These are phyloP conservation scores for Diloba caeruleocephala DNA, from an alignment of 2,888 invertebrate genomes.

Conservation along the genomic window DNA sequence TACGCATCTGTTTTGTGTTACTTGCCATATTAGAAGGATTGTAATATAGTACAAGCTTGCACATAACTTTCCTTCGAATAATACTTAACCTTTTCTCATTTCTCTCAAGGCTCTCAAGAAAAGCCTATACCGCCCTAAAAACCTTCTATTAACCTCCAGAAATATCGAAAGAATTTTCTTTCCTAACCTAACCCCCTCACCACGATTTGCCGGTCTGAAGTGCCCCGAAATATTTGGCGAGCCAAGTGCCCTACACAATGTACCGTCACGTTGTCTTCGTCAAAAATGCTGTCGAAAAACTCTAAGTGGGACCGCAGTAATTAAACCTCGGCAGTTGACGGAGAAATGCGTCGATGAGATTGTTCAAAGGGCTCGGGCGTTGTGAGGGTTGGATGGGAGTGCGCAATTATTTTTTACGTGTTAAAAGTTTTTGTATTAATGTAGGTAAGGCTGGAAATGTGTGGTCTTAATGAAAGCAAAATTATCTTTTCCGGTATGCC, in stretches of 20 bases:
- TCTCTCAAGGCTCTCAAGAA: constrained; percentile 36
- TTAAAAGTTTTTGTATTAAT: constrained; percentile 24
- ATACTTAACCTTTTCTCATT: constrained; percentile 36
- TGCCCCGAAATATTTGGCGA: constrained; percentile 55
- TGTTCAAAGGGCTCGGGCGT: constrained; percentile 38
- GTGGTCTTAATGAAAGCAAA: constrained; percentile 10
- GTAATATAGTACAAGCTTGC: too few species aligned
- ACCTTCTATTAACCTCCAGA: constrained; percentile 48
- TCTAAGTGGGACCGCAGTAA: constrained; percentile 49
- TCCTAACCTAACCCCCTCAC: constrained; percentile 40
- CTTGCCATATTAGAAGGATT: too few species aligned
- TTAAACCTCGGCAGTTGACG: constrained; percentile 53
- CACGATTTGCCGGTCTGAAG: constrained; percentile 51
- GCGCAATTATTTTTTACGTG: constrained; percentile 43
- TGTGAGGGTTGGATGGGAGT: constrained; percentile 39
- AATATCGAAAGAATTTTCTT: constrained; percentile 53
- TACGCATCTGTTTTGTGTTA: too few species aligned
- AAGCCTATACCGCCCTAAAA: constrained; percentile 27
- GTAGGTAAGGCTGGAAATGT: constrained; percentile 21
- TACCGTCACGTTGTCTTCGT: constrained; percentile 50
- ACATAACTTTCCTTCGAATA: constrained; percentile 27
- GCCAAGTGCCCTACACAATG: constrained; percentile 45
- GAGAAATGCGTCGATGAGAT: constrained; percentile 50
- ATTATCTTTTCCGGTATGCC: constrained; percentile 24
- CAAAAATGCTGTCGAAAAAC: constrained; percentile 56